Conservation (phyloP, 2,113 vertebrate genomes). For the Phylloscopus trochiloides region DNA sequence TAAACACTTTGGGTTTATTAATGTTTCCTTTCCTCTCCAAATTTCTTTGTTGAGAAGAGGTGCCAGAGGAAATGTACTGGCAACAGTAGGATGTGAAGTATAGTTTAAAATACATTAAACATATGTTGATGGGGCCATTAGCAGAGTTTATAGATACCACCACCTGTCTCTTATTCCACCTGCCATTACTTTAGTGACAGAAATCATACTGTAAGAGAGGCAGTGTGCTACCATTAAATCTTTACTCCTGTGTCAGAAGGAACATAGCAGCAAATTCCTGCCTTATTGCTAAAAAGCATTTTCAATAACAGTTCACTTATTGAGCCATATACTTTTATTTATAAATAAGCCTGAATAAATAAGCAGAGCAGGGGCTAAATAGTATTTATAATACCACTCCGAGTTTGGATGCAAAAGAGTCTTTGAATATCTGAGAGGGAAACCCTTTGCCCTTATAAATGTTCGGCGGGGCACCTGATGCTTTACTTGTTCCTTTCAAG, state of each 20-base stretch:
- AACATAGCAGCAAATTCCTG: conserved; percentile 32
- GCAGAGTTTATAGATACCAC: conserved; percentile 71
- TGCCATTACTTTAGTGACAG: conserved; percentile 68
- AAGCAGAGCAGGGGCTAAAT: background rate
- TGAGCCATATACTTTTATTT: background rate
- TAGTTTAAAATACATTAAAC: conserved; percentile 73
- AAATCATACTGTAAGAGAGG: conserved; percentile 55
- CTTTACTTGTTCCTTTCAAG: background rate
- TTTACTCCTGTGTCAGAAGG: conserved; percentile 61
- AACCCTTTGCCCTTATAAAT: background rate
- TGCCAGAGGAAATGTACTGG: conserved; percentile 70
- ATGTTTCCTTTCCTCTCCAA: conserved; percentile 85
- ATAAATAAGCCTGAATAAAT: conserved; percentile 50
- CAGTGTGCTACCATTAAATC: conserved; percentile 55
- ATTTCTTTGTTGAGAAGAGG: conserved; percentile 84
- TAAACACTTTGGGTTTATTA: conserved; percentile 77
- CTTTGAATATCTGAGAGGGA: background rate
- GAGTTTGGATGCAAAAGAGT: background rate
- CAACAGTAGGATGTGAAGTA: conserved; percentile 80
- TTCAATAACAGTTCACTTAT: background rate
- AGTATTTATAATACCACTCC: background rate
- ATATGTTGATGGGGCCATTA: conserved; percentile 76
- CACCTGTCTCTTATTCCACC: conserved; percentile 77
- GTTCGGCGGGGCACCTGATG: background rate
- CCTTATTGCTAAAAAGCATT: conserved; percentile 25